A percentile compares a stretch with the other conserved stretches of the same genome.
Evolutionary conservation across 2,888 invertebrate species (phyloP).

Genomic region (Tetragonula carbonaria): DNA sequence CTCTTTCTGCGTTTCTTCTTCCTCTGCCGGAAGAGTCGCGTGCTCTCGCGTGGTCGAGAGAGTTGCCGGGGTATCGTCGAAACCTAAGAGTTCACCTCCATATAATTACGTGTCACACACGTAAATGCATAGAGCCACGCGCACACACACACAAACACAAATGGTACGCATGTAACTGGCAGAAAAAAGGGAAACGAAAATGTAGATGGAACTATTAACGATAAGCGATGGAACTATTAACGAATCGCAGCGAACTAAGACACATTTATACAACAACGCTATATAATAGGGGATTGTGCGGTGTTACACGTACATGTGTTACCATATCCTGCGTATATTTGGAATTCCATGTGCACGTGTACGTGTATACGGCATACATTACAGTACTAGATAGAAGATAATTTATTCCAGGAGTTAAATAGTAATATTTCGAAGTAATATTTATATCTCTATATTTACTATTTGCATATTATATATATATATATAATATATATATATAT

Average conservation of each 20-base stretch:
- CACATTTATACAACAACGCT: constrained; percentile 41
- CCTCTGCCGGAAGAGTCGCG: not conserved
- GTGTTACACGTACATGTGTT: constrained; percentile 17
- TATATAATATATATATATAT: no score
- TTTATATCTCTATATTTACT: constrained; percentile 74
- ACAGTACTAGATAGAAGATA: constrained; percentile 59
- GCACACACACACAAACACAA: not conserved
- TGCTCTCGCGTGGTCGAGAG: constrained; percentile 6
- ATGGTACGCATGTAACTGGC: not conserved
- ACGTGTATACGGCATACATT: not conserved
- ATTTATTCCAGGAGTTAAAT: constrained; percentile 71
- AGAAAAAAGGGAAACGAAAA: not conserved
- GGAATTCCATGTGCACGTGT: not conserved
- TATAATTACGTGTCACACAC: constrained; percentile 39
- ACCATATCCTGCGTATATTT: not conserved
- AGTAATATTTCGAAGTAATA: constrained; percentile 70
- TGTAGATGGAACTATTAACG: constrained; percentile 12
- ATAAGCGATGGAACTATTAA: constrained; percentile 11
- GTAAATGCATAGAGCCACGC: not conserved
- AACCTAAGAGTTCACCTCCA: constrained; percentile 49
- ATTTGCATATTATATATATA: constrained; percentile 47
- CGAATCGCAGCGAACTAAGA: constrained; percentile 51
- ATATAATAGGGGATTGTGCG: constrained; percentile 6
- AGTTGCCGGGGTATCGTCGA: constrained; percentile 32
- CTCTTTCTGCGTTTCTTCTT: not conserved